Conservation (phyloP, 53 echinoderm and acorn worm genomes). For the Astropecten irregularis region DNA sequence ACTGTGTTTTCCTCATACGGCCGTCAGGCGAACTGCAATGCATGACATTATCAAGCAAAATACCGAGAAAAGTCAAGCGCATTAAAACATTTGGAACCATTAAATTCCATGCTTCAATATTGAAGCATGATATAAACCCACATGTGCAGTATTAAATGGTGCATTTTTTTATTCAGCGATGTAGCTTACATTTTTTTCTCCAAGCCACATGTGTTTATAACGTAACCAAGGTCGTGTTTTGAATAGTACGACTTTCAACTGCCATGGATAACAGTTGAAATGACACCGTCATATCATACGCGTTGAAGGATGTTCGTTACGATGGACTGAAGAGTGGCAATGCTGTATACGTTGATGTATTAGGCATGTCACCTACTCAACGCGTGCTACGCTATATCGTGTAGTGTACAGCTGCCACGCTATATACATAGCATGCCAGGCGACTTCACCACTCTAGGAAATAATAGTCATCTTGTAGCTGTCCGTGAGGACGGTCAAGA, state of each 20-base stretch:
- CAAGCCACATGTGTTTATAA: background rate
- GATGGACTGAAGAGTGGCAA: background rate
- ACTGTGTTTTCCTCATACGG: background rate
- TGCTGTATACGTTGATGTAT: background rate
- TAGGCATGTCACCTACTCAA: slow-evolving; percentile 20
- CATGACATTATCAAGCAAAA: background rate
- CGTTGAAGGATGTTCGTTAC: background rate
- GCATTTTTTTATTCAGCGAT: too few species aligned
- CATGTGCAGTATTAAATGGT: too few species aligned
- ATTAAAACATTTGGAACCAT: background rate
- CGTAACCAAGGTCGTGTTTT: background rate
- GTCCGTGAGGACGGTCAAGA: background rate
- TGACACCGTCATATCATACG: background rate
- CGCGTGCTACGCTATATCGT: too few species aligned
- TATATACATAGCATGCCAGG: background rate
- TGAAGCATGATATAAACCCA: too few species aligned
- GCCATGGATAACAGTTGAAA: too few species aligned
- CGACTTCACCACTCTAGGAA: background rate
- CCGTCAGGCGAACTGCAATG: too few species aligned
- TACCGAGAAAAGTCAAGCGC: background rate
- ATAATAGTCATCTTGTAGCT: background rate
- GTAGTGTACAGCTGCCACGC: background rate
- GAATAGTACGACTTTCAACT: too few species aligned
- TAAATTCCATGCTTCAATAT: too few species aligned
- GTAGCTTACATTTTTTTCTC: too few species aligned